These are phyloP conservation scores for Seira ritae DNA, from an alignment of 2,888 invertebrate genomes.

Conservation along the genomic window DNA sequence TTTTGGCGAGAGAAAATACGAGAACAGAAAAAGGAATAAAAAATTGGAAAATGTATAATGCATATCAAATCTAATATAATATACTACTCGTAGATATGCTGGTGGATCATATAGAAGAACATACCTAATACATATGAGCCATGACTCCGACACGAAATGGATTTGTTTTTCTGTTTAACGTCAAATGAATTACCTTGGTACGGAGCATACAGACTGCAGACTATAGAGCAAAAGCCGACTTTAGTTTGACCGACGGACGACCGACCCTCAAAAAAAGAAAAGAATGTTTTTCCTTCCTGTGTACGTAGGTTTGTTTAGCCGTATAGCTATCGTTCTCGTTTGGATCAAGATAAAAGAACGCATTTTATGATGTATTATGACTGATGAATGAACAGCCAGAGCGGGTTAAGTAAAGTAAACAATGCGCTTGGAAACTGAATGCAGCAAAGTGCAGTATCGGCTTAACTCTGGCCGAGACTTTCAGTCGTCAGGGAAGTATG, in stretches of 20 bases:
- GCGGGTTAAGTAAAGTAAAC: constrained; percentile 1
- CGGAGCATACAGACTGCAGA: no score
- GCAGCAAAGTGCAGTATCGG: neutral
- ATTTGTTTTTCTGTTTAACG: neutral
- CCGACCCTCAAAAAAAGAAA: neutral
- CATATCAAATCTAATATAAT: neutral
- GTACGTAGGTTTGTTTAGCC: neutral
- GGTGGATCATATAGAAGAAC: no score
- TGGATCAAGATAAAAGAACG: neutral
- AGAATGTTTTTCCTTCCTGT: neutral
- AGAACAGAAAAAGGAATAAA: neutral
- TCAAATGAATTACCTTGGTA: neutral
- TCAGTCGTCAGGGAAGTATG: neutral
- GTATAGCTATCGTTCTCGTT: neutral
- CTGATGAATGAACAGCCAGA: neutral
- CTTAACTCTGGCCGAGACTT: neutral
- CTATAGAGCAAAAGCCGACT: neutral
- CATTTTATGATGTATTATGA: constrained; percentile 3
- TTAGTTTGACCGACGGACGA: neutral
- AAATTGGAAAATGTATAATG: neutral
- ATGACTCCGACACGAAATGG: no score
- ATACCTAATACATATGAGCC: no score
- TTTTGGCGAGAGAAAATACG: neutral
- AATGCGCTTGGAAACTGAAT: neutral
- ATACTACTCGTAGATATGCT: no score